Percentiles rank a stretch among this genome's conserved stretches.
Evolutionary conservation across 37 sponge, comb jelly and placozoan genomes (phyloP).

Genomic region (Beroe forskalii): DNA sequence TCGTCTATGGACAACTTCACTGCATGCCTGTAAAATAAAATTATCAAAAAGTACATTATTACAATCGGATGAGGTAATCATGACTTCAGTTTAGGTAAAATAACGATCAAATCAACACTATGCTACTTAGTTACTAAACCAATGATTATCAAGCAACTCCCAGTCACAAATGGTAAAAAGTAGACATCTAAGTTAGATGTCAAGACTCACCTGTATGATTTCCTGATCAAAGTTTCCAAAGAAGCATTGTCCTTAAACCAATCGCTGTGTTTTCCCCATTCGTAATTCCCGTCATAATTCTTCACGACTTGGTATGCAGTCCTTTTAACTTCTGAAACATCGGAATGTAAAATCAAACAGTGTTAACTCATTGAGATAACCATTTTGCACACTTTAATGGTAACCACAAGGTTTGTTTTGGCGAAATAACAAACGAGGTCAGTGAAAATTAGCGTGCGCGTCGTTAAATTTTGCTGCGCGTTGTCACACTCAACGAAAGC

Average conservation of each 20-base stretch:
- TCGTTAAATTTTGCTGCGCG: not conserved
- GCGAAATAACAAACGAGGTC: no score
- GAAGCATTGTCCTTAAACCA: slow-evolving; percentile 69
- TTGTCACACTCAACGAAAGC: not conserved
- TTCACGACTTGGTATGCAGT: slow-evolving; percentile 64
- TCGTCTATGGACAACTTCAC: slow-evolving; percentile 85
- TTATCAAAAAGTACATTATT: no score
- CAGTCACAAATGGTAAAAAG: no score
- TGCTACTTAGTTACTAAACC: no score
- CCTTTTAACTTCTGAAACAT: not conserved
- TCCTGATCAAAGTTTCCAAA: slow-evolving; percentile 66
- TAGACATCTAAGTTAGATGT: no score
- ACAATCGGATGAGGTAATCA: not conserved
- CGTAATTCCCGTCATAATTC: slow-evolving; percentile 70
- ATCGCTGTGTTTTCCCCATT: slow-evolving; percentile 62
- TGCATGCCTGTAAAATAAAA: slow-evolving; percentile 74
- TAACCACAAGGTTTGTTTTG: not conserved
- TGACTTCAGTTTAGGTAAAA: no score
- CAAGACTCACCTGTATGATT: slow-evolving; percentile 89
- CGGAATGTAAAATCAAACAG: no score
- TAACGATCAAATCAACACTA: no score
- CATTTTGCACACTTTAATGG: no score
- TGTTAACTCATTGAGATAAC: no score
- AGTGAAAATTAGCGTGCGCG: not conserved
- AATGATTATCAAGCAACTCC: no score